phyloP scores from a whole-genome alignment of 2,797 vertebrate genomes.

The Sebastes diaconus region DNA sequence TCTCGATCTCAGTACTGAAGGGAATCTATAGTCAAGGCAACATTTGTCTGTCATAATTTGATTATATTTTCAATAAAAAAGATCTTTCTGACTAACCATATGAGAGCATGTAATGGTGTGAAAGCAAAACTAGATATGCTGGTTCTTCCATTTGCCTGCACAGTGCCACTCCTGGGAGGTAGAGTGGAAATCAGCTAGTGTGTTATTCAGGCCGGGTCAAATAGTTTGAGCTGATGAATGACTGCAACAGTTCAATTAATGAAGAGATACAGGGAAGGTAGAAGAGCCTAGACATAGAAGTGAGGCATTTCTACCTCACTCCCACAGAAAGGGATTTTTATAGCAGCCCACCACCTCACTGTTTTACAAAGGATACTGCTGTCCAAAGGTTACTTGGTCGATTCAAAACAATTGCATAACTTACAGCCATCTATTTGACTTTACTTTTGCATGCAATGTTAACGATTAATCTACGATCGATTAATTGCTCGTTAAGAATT shows the following conservation, averaged over 20 bases:
- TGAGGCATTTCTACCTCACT: constrained; percentile 15
- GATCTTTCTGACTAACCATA: neutral
- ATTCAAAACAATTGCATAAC: constrained; percentile 5
- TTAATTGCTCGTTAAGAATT: no score
- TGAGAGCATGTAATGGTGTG: neutral
- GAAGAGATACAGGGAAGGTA: constrained; percentile 25
- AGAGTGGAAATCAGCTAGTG: constrained; percentile 42
- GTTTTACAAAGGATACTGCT: neutral
- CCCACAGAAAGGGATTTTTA: neutral
- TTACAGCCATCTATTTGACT: neutral
- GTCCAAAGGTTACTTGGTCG: neutral
- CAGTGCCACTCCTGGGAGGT: constrained; percentile 32
- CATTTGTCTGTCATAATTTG: constrained; percentile 24
- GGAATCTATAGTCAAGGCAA: neutral
- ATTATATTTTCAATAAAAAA: constrained; percentile 13
- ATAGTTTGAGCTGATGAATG: constrained; percentile 63
- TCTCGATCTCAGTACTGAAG: constrained; percentile 17
- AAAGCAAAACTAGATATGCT: neutral
- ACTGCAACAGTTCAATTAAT: constrained; percentile 58
- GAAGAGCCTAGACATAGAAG: constrained; percentile 12
- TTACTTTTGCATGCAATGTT: neutral
- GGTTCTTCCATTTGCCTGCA: constrained; percentile 38
- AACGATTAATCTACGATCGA: no score
- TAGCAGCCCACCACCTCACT: neutral
- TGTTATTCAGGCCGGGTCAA: constrained; percentile 44